Evolutionary conservation across 2,888 invertebrate species (phyloP).

Genomic region (Nomada ruficornis): DNA sequence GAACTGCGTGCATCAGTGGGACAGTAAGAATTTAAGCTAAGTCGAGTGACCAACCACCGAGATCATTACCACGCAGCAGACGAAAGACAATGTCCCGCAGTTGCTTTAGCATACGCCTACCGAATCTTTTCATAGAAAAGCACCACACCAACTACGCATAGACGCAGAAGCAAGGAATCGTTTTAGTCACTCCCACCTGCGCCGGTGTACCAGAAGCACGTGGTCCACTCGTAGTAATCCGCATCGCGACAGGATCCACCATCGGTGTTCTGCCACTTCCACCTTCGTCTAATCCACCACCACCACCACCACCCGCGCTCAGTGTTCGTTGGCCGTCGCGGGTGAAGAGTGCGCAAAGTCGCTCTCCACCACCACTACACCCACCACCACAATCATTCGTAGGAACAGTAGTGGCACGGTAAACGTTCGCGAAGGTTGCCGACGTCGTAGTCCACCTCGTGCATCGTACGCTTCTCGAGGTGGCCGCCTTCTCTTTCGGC

Average conservation of each 20-base stretch:
- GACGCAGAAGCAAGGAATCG: background rate
- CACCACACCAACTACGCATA: background rate
- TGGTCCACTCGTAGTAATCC: slow-evolving; percentile 40
- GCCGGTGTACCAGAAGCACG: slow-evolving; percentile 44
- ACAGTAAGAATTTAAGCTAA: too few relatives aligned
- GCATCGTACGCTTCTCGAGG: slow-evolving; percentile 16
- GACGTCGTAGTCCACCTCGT: slow-evolving; percentile 23
- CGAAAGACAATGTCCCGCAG: background rate
- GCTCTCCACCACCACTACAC: slow-evolving; percentile 38
- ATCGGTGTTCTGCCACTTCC: slow-evolving; percentile 55
- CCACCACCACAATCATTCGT: slow-evolving; percentile 25
- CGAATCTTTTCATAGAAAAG: background rate
- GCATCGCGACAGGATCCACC: slow-evolving; percentile 33
- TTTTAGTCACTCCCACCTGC: slow-evolving; percentile 44
- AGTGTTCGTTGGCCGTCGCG: slow-evolving; percentile 57
- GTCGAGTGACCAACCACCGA: too few relatives aligned
- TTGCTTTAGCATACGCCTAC: background rate
- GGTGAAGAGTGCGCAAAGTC: slow-evolving; percentile 51
- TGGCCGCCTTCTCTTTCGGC: slow-evolving; percentile 16
- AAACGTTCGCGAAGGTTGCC: slow-evolving; percentile 46
- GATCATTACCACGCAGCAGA: too few relatives aligned
- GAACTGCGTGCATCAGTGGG: too few relatives aligned
- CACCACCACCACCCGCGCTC: slow-evolving; percentile 50
- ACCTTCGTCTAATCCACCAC: slow-evolving; percentile 34
- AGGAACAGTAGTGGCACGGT: slow-evolving; percentile 49